A percentile compares a stretch with the other conserved stretches of the same genome.
phyloP scores from a whole-genome alignment of 2,888 invertebrate species.

The Arenicola marina region DNA sequence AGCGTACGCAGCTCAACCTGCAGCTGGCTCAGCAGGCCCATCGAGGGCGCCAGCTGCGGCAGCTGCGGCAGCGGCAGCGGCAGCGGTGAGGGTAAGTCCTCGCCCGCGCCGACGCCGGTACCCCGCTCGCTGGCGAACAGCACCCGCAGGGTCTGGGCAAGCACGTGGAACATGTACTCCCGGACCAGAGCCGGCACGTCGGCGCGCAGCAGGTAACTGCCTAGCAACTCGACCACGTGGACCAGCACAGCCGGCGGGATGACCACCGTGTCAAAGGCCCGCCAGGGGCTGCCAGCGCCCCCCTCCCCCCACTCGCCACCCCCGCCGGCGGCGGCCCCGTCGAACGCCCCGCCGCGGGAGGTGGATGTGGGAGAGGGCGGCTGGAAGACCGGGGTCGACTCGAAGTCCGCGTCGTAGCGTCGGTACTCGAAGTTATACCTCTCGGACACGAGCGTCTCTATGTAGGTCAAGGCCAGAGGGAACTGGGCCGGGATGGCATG shows the following conservation, averaged over 20 bases:
- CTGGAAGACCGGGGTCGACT: background rate
- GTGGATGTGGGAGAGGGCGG: no score
- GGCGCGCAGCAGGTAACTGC: constrained; percentile 52
- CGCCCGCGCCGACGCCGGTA: constrained; percentile 23
- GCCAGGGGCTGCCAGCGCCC: constrained; percentile 33
- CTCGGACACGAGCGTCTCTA: constrained; percentile 55
- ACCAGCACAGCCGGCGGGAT: constrained; percentile 50
- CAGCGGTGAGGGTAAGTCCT: no score
- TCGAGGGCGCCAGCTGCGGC: constrained; percentile 43
- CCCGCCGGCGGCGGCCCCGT: background rate
- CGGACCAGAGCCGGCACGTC: constrained; percentile 55
- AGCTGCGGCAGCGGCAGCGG: constrained; percentile 29
- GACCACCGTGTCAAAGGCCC: constrained; percentile 49
- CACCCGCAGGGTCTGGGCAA: constrained; percentile 54
- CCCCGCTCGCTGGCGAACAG: constrained; percentile 47
- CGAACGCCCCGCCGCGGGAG: background rate
- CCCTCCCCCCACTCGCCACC: background rate
- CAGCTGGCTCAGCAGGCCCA: constrained; percentile 45
- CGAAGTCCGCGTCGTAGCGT: background rate
- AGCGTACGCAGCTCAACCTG: constrained; percentile 51
- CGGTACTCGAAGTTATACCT: constrained; percentile 34
- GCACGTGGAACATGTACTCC: constrained; percentile 54
- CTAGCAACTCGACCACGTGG: constrained; percentile 52
- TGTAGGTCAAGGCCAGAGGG: constrained; percentile 56
- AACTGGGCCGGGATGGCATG: constrained; percentile 60